phyloP scores from a whole-genome alignment of 2,888 invertebrate genomes.

The Drosophila leonis region DNA sequence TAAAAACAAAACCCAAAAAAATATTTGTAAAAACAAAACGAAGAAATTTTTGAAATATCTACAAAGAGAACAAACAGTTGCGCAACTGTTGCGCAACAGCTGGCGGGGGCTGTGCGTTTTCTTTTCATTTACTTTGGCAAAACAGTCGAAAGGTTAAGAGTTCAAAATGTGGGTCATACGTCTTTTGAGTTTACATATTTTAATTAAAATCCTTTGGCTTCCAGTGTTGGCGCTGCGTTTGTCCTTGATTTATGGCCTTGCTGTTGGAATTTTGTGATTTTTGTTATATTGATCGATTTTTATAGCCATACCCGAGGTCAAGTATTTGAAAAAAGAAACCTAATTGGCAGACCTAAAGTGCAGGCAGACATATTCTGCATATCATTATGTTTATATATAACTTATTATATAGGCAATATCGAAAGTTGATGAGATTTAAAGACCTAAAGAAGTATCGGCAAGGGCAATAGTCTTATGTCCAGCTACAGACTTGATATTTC shows the following conservation, averaged over 20 bases:
- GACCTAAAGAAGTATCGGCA: too few species aligned
- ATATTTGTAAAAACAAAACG: conserved; percentile 69
- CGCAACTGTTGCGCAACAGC: conserved; percentile 16
- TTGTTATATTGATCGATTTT: neutral
- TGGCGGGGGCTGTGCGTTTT: neutral
- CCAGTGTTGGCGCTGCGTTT: neutral
- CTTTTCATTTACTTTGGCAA: conserved; percentile 1
- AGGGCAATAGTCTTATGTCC: too few species aligned
- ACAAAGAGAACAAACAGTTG: neutral
- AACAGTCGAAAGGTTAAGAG: conserved; percentile 15
- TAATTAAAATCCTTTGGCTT: conserved; percentile 26
- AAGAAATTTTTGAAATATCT: neutral
- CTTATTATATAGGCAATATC: too few species aligned
- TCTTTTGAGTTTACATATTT: conserved; percentile 1
- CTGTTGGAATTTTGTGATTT: neutral
- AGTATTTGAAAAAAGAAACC: neutral
- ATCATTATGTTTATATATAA: neutral
- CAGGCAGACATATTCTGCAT: neutral
- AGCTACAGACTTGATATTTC: too few species aligned
- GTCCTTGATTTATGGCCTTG: conserved; percentile 13
- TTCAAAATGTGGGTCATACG: neutral
- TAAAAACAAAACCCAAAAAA: conserved; percentile 67
- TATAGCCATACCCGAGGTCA: neutral
- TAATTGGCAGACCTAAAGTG: neutral
- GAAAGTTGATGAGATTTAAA: too few species aligned